These are phyloP conservation scores for Anastrepha ludens DNA, from an alignment of 1,140 invertebrate species.

Conservation along the genomic window DNA sequence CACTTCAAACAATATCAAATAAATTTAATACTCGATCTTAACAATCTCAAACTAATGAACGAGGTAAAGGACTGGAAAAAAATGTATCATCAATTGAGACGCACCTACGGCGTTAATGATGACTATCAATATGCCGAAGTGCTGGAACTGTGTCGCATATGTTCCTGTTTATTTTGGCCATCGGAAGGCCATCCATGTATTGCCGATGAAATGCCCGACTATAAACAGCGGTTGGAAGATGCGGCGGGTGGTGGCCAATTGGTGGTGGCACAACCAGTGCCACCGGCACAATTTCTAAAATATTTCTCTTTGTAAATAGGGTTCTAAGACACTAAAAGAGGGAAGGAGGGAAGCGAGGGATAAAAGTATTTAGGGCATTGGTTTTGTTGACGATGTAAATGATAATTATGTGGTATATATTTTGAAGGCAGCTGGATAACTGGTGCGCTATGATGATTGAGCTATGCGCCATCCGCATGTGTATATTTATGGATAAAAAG, in stretches of 20 bases:
- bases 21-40: slow-evolving; percentile 79
- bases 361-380: not conserved
- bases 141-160: slow-evolving; percentile 94
- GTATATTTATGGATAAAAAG: slow-evolving; percentile 27
- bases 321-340: not conserved
- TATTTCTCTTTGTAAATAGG: slow-evolving; percentile 88
- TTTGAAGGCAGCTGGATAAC: not conserved
- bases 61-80: slow-evolving; percentile 81
- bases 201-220: slow-evolving; percentile 87
- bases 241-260: slow-evolving; percentile 86
- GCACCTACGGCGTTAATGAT: slow-evolving; percentile 91
- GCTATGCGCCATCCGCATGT: not conserved
- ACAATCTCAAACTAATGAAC: slow-evolving; percentile 73
- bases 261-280: slow-evolving; percentile 88
- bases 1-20: slow-evolving; percentile 94
- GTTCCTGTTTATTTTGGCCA: slow-evolving; percentile 97
- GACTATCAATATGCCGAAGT: slow-evolving; percentile 93
- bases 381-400: not conserved
- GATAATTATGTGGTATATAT: not conserved
- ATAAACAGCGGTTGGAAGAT: slow-evolving; percentile 84
- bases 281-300: slow-evolving; percentile 91
- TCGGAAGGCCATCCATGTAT: slow-evolving; percentile 93
- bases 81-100: slow-evolving; percentile 84
- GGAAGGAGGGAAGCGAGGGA: not conserved
- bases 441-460: slow-evolving; percentile 24